A percentile compares a stretch with the other conserved stretches of the same genome.
Conservation (phyloP, 2,113 vertebrate species). For the Pluvianellus socialis region DNA sequence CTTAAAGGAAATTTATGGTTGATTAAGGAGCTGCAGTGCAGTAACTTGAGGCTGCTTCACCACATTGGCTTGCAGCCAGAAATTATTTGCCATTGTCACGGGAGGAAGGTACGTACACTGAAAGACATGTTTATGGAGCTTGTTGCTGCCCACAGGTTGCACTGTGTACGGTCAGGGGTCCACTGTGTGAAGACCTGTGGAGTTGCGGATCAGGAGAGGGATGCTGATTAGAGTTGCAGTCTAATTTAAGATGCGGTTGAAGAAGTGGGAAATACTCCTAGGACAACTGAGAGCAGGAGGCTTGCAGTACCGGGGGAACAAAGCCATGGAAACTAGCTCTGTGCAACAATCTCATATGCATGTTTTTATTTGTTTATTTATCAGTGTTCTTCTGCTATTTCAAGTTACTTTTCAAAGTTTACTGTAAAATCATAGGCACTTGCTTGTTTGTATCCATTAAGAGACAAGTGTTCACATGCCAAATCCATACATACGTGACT, state of each 20-base stretch:
- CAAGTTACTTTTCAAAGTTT: neutral
- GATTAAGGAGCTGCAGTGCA: neutral
- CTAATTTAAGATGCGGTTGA: neutral
- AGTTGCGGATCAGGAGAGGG: neutral
- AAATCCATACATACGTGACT: neutral
- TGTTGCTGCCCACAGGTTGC: neutral
- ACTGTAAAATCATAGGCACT: neutral
- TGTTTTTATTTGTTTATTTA: neutral
- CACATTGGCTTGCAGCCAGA: neutral
- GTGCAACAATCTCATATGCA: neutral
- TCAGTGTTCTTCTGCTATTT: neutral
- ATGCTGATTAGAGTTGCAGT: neutral
- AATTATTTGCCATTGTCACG: neutral
- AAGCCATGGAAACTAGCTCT: neutral
- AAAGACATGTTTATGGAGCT: neutral
- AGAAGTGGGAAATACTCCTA: neutral
- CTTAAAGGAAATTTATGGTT: neutral
- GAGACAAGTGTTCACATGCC: neutral
- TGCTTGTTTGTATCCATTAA: neutral
- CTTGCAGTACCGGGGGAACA: neutral
- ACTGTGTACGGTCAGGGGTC: neutral
- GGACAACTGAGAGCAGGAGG: neutral
- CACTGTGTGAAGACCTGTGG: neutral
- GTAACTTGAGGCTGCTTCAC: neutral
- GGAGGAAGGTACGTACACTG: neutral